phyloP scores from a whole-genome alignment of 2,797 vertebrate genomes.

The Buceros bicornis region DNA sequence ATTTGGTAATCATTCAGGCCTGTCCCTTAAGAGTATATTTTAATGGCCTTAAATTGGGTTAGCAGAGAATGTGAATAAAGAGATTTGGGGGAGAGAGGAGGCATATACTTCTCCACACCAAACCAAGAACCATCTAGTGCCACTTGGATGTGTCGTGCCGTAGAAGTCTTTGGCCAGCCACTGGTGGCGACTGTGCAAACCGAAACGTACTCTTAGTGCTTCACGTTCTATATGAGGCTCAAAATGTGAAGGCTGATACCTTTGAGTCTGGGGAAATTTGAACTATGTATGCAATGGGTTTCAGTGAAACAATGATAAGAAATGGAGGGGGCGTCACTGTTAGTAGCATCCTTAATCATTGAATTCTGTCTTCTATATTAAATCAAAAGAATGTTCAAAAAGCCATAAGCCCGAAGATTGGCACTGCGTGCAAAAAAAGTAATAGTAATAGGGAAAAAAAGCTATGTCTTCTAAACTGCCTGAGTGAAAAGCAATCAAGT shows the following conservation, averaged over 20 bases:
- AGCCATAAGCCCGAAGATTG: conserved; percentile 87
- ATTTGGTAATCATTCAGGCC: conserved; percentile 57
- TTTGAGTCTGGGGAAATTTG: conserved; percentile 8
- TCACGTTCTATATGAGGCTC: conserved; percentile 45
- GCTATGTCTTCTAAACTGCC: conserved; percentile 82
- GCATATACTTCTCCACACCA: background rate
- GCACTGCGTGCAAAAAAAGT: conserved; percentile 75
- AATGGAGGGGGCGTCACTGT: conserved; percentile 1
- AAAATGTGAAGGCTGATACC: conserved; percentile 30
- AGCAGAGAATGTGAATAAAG: conserved; percentile 30
- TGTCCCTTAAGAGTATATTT: conserved; percentile 65
- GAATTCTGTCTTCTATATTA: conserved; percentile 77
- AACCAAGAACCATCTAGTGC: conserved; percentile 30
- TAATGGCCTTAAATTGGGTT: conserved; percentile 45
- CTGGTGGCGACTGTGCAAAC: conserved; percentile 48
- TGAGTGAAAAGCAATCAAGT: conserved; percentile 79
- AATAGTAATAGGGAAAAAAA: conserved; percentile 66
- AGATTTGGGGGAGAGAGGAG: conserved; percentile 36
- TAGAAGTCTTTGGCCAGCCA: conserved; percentile 47
- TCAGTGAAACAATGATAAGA: conserved; percentile 56
- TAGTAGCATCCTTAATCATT: conserved; percentile 63
- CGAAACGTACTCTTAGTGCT: conserved; percentile 12
- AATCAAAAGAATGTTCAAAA: conserved; percentile 78
- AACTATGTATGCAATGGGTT: conserved; percentile 44
- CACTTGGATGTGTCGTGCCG: conserved; percentile 30